Conservation (phyloP, 1,140 invertebrate species). For the Geopemphigus sp. region DNA sequence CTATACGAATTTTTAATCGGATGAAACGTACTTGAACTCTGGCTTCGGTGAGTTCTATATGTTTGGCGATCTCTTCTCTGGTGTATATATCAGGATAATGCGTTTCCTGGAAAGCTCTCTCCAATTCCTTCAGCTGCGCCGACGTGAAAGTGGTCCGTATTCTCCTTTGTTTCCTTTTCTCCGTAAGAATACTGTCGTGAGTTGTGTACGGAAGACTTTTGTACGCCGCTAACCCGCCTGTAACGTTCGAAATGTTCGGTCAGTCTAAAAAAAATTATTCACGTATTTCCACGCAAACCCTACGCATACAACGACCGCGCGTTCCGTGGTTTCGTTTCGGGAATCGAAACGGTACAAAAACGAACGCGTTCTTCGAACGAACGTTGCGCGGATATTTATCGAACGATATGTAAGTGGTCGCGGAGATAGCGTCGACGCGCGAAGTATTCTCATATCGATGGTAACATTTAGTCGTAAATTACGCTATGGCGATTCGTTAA, state of each 20-base stretch:
- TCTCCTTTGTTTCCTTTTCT: conserved; percentile 87
- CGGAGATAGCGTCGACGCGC: no score
- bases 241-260: conserved; percentile 51
- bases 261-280: no score
- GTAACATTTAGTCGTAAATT: no score
- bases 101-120: conserved; percentile 94
- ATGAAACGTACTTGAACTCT: conserved; percentile 84
- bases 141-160: conserved; percentile 97
- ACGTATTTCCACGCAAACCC: no score
- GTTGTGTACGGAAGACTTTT: conserved; percentile 81
- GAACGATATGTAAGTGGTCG: no score
- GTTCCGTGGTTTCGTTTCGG: no score
- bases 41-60: conserved; percentile 96
- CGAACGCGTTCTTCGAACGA: no score
- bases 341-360: no score
- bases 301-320: no score
- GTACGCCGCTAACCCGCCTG: conserved; percentile 75
- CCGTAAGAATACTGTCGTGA: conserved; percentile 78
- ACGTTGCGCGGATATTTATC: no score
- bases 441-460: no score
- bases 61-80: conserved; percentile 97
- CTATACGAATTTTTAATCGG: neutral
- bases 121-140: conserved; percentile 92
- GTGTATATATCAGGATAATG: conserved; percentile 99
- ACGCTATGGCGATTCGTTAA: no score